phyloP scores from a whole-genome alignment of 2,797 vertebrate genomes.

The Ctenosaura bakeri region DNA sequence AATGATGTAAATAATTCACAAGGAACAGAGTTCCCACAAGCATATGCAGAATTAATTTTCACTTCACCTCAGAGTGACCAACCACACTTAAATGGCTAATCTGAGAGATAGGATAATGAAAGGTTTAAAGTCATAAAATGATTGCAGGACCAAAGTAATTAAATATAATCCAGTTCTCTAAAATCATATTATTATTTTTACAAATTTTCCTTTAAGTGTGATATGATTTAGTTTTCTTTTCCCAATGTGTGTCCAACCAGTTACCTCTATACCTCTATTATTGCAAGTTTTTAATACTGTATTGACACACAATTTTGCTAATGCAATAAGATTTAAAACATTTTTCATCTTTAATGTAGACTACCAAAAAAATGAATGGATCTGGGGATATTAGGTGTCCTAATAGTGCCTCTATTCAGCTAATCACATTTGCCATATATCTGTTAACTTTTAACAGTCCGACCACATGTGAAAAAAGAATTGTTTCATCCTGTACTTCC shows the following conservation, averaged over 20 bases:
- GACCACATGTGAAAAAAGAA: neutral
- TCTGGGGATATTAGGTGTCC: neutral
- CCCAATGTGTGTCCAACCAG: neutral
- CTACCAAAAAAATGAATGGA: neutral
- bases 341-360: neutral
- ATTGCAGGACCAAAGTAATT: neutral
- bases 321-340: neutral
- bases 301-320: neutral
- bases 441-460: no score
- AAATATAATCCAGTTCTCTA: neutral
- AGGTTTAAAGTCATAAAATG: neutral
- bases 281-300: neutral
- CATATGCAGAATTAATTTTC: neutral
- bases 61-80: neutral
- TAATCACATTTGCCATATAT: neutral
- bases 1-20: neutral
- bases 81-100: neutral
- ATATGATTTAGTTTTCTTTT: constrained; percentile 1
- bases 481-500: neutral
- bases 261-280: neutral
- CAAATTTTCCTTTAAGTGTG: neutral
- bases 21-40: neutral
- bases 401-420: neutral
- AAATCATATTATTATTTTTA: neutral
- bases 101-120: no score